These are phyloP conservation scores for Brachionus sp. DNA, from an alignment of 1,140 invertebrate genomes.

Conservation along the genomic window DNA sequence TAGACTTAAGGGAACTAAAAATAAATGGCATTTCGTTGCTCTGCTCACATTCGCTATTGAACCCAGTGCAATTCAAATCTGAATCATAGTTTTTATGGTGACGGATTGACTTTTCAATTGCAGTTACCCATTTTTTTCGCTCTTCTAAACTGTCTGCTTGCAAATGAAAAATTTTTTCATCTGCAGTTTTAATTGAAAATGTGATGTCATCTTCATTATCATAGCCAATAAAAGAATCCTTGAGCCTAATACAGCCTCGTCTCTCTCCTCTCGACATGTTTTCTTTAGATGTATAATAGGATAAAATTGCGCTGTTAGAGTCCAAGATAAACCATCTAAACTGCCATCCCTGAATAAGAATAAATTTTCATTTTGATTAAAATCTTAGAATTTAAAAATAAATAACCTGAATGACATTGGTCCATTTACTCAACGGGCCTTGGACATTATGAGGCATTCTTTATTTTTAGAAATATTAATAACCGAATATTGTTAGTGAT, in stretches of 20 bases:
- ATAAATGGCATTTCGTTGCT: background rate
- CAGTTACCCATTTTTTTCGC: conserved; percentile 87
- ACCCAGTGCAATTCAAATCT: background rate
- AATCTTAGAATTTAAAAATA: background rate
- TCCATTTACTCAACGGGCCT: conserved; percentile 99
- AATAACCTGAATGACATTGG: conserved; percentile 79
- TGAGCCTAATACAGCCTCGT: conserved; percentile 78
- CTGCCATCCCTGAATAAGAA: conserved; percentile 87
- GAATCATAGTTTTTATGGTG: conserved; percentile 63
- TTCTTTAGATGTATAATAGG: conserved; percentile 96
- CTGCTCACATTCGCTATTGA: background rate
- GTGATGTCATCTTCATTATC: conserved; percentile 98
- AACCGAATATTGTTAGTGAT: background rate
- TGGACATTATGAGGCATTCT: conserved; percentile 65
- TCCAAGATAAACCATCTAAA: conserved; percentile 98
- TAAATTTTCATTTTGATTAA: background rate
- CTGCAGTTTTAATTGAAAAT: conserved; percentile 90
- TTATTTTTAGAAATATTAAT: background rate
- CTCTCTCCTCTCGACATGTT: conserved; percentile 96
- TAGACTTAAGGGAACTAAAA: background rate
- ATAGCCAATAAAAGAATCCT: conserved; percentile 91
- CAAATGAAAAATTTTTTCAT: conserved; percentile 98
- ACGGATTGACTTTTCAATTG: conserved; percentile 86
- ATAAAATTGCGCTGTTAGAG: conserved; percentile 85
- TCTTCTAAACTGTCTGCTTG: conserved; percentile 68